A percentile compares a stretch with the other conserved stretches of the same genome.
These are phyloP conservation scores for Sturnus vulgaris DNA, from an alignment of 2,113 vertebrate genomes.

Conservation along the genomic window DNA sequence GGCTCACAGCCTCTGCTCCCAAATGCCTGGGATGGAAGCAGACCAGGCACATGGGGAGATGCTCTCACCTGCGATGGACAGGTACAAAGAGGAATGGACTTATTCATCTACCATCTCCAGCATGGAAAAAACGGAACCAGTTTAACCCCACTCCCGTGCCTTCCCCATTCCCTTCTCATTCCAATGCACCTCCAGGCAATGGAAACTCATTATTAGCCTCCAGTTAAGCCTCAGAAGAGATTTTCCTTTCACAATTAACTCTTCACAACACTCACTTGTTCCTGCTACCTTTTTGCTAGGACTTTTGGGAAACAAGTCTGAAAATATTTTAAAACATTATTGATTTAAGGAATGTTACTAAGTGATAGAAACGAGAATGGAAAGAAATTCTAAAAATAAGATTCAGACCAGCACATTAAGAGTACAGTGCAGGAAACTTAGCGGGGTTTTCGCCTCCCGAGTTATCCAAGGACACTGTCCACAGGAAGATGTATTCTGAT, in stretches of 20 bases:
- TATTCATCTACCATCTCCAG: neutral
- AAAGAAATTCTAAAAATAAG: neutral
- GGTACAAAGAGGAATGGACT: neutral
- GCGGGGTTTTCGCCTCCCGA: neutral
- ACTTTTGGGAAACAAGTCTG: neutral
- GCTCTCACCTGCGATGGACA: neutral
- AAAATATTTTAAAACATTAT: neutral
- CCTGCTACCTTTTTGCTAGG: neutral
- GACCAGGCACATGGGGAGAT: neutral
- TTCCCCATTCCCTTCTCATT: neutral
- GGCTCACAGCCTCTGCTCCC: neutral
- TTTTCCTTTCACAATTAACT: neutral
- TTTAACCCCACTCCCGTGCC: neutral
- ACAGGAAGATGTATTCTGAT: neutral
- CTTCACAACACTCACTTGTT: neutral
- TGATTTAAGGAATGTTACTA: neutral
- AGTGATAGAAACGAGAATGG: neutral
- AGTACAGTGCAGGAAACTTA: neutral
- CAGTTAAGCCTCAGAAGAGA: neutral
- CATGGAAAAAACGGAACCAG: neutral
- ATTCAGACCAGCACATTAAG: neutral
- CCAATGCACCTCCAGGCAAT: neutral
- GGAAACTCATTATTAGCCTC: neutral
- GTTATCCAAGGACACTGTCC: neutral
- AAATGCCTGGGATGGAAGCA: accelerated